These are phyloP conservation scores for Oegoconia quadripuncta DNA, from an alignment of 2,888 invertebrate genomes.

Conservation along the genomic window DNA sequence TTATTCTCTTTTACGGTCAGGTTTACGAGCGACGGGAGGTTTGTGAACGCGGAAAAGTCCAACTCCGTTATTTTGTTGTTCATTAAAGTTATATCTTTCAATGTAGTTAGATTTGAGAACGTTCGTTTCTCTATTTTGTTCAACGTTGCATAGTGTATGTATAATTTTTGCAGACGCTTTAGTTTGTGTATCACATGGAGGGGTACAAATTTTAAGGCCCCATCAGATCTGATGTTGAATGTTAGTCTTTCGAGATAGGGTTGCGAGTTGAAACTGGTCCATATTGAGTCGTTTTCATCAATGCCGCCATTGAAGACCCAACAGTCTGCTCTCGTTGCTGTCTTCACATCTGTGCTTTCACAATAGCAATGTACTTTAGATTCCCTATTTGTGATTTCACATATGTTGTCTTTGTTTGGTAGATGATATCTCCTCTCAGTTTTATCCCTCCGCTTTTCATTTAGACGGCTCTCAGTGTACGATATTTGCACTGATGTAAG, in stretches of 20 bases:
- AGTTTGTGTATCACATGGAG: conserved; percentile 82
- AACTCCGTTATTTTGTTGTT: conserved; percentile 85
- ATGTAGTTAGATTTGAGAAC: conserved; percentile 85
- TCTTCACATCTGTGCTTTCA: conserved; percentile 73
- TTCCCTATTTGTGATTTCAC: conserved; percentile 75
- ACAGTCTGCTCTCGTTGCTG: conserved; percentile 86
- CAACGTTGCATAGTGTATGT: conserved; percentile 86
- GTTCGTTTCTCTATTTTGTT: conserved; percentile 84
- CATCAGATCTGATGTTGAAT: conserved; percentile 84
- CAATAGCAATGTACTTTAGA: conserved; percentile 84
- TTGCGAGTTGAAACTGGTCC: conserved; percentile 86
- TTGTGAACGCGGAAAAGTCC: conserved; percentile 85
- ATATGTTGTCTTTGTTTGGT: conserved; percentile 75
- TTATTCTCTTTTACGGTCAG: conserved; percentile 88
- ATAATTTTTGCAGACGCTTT: conserved; percentile 82
- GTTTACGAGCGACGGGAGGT: conserved; percentile 84
- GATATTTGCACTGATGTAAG: conserved; percentile 76
- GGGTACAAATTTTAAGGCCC: conserved; percentile 84
- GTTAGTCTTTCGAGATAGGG: conserved; percentile 83
- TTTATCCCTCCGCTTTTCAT: conserved; percentile 76
- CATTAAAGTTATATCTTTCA: conserved; percentile 84
- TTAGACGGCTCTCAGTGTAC: conserved; percentile 72
- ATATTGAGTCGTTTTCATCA: conserved; percentile 83
- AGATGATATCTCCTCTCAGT: conserved; percentile 63
- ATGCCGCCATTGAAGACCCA: conserved; percentile 86